Evolutionary conservation across 2,113 vertebrate species (phyloP).

Genomic region (Zosterops pallidus): DNA sequence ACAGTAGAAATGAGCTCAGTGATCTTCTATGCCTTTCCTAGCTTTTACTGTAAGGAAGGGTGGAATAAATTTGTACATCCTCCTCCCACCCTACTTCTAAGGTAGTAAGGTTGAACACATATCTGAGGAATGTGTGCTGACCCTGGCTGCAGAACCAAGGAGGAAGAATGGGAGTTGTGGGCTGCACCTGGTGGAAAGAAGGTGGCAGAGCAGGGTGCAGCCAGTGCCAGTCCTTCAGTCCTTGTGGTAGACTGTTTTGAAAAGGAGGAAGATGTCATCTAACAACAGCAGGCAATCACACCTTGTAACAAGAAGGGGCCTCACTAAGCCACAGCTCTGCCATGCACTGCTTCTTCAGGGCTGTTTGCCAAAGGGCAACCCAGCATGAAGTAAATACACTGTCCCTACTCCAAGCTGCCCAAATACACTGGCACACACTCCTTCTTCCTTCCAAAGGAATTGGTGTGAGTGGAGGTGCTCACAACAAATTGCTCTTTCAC

Average conservation of each 20-base stretch:
- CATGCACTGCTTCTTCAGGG: neutral
- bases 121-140: neutral
- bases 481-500: neutral
- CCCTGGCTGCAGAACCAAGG: neutral
- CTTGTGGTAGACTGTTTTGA: neutral
- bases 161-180: neutral
- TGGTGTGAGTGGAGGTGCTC: neutral
- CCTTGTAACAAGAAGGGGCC: rapidly evolving
- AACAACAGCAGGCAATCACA: rapidly evolving
- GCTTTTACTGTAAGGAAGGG: neutral
- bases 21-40: neutral
- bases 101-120: neutral
- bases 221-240: neutral
- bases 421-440: rapidly evolving
- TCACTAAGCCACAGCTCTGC: neutral
- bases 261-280: neutral
- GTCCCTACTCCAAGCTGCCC: rapidly evolving
- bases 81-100: neutral
- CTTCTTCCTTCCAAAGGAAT: neutral
- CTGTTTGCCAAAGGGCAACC: neutral
- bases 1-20: neutral
- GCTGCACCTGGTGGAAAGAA: neutral
- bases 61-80: neutral
- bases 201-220: neutral
- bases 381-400: neutral